phyloP scores from a whole-genome alignment of 2,113 vertebrate genomes.

The Xenopus laevis region DNA sequence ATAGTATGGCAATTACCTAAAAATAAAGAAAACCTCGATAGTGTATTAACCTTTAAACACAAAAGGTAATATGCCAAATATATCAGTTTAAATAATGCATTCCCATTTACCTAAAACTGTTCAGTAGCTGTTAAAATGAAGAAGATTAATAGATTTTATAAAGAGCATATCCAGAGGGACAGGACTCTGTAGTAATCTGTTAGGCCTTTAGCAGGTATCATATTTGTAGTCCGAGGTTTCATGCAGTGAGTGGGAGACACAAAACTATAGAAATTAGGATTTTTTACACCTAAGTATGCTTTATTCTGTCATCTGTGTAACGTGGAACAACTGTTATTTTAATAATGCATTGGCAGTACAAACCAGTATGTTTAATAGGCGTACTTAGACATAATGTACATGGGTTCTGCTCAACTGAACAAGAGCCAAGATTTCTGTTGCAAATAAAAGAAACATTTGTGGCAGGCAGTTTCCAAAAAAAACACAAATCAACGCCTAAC shows the following conservation, averaged over 20 bases:
- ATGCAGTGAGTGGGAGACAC: background rate
- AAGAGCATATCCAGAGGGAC: background rate
- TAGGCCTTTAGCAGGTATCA: background rate
- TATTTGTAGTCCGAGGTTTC: background rate
- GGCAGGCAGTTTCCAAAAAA: conserved; percentile 7
- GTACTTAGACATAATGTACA: background rate
- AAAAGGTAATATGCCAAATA: too few species aligned
- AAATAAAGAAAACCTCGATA: too few species aligned
- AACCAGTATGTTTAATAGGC: background rate
- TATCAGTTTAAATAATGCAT: too few species aligned
- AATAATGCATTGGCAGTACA: background rate
- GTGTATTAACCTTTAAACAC: too few species aligned
- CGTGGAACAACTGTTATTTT: background rate
- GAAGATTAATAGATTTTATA: background rate
- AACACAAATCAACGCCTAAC: background rate
- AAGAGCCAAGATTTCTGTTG: conserved; percentile 1
- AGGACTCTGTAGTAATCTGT: background rate
- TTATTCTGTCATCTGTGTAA: background rate
- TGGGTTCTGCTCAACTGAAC: background rate
- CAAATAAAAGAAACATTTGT: conserved; percentile 1
- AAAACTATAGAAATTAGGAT: background rate
- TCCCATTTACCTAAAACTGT: too few species aligned
- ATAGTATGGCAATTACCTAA: too few species aligned
- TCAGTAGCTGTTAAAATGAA: background rate
- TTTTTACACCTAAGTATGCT: background rate